These are phyloP conservation scores for Emydura subglobosa DNA, from an alignment of 2,113 vertebrate species.

Conservation along the genomic window DNA sequence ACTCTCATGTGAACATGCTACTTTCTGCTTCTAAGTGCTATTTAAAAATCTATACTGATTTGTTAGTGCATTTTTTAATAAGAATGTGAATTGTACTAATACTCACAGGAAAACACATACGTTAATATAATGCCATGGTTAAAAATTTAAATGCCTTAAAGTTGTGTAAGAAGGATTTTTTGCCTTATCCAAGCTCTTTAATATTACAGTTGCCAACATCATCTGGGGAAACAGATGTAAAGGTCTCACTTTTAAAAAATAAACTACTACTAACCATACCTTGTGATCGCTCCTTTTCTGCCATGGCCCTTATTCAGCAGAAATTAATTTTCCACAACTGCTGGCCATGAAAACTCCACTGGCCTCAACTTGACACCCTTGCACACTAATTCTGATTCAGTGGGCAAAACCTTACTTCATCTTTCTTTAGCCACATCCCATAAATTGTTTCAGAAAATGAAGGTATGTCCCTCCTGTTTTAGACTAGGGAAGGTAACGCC, in stretches of 20 bases:
- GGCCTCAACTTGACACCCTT: accelerated
- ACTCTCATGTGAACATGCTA: background rate
- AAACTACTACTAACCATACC: background rate
- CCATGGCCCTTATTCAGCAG: background rate
- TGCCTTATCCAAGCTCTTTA: background rate
- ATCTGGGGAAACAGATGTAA: background rate
- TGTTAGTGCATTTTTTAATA: background rate
- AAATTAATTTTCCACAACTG: background rate
- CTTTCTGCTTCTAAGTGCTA: background rate
- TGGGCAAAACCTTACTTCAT: background rate
- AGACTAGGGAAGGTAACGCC: background rate
- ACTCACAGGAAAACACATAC: background rate
- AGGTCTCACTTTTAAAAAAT: background rate
- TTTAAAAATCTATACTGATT: background rate
- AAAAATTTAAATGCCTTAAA: background rate
- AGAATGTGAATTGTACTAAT: background rate
- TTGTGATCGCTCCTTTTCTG: background rate
- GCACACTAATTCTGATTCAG: background rate
- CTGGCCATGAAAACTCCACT: background rate
- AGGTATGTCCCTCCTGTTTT: background rate
- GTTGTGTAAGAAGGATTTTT: constrained; percentile 16
- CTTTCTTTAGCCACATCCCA: background rate
- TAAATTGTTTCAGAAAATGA: background rate
- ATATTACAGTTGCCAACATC: background rate
- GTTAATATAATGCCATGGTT: background rate